Evolutionary conservation across 37 sponge, comb jelly and placozoan species (phyloP).

Genomic region (Amphimedon queenslandica): DNA sequence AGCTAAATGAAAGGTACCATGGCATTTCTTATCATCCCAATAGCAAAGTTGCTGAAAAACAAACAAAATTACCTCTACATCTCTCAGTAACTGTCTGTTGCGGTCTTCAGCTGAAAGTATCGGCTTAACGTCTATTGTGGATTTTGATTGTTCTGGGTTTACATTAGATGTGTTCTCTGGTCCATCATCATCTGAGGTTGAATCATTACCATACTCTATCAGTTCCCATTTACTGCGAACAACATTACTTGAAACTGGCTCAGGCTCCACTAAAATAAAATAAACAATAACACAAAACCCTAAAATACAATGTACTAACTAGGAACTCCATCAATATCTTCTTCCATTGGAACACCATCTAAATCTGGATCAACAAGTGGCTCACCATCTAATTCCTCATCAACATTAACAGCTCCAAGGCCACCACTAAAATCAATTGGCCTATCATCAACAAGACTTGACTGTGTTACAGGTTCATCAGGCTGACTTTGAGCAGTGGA

Average conservation of each 20-base stretch:
- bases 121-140: conserved; percentile 6
- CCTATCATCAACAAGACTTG: conserved; percentile 37
- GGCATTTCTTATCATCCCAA: no score
- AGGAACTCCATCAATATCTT: conserved; percentile 38
- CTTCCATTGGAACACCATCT: conserved; percentile 46
- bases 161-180: background rate
- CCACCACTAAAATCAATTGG: conserved; percentile 69
- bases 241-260: background rate
- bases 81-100: conserved; percentile 66
- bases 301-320: background rate
- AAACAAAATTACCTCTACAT: conserved; percentile 80
- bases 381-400: conserved; percentile 57
- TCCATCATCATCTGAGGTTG: conserved; percentile 22
- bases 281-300: no score
- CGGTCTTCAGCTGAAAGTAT: conserved; percentile 44
- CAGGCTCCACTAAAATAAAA: no score
- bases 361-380: conserved; percentile 36
- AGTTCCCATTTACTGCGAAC: conserved; percentile 51
- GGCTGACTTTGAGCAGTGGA: background rate
- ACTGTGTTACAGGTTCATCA: background rate
- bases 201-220: conserved; percentile 55
- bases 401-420: conserved; percentile 33
- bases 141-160: background rate
- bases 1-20: no score
- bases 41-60: no score